Conservation (phyloP, 2,888 invertebrate genomes). For the Euzophera pinguis region DNA sequence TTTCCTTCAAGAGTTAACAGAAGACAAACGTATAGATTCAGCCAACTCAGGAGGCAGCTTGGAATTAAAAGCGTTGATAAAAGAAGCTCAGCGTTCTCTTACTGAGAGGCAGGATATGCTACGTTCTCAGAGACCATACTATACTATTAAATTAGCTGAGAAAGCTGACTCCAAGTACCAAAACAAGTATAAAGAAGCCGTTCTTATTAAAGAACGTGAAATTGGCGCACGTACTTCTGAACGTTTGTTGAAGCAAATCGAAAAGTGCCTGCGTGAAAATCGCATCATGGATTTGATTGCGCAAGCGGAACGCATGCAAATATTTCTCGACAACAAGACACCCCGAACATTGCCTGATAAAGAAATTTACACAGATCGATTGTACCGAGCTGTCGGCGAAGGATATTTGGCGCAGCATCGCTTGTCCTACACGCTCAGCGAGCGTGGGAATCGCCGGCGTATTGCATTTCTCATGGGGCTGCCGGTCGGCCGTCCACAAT, state of each 20-base stretch:
- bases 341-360: constrained; percentile 65
- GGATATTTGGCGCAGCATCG: constrained; percentile 64
- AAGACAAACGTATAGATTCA: constrained; percentile 56
- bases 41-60: constrained; percentile 58
- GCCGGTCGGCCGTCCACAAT: constrained; percentile 58
- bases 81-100: constrained; percentile 57
- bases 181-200: constrained; percentile 54
- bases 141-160: constrained; percentile 63
- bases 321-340: constrained; percentile 62
- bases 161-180: constrained; percentile 64
- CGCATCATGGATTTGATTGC: constrained; percentile 62
- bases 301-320: constrained; percentile 69
- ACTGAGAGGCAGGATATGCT: constrained; percentile 67
- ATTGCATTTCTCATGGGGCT: constrained; percentile 71
- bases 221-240: constrained; percentile 61
- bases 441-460: constrained; percentile 65
- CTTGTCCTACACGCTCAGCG: constrained; percentile 64
- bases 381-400: constrained; percentile 67
- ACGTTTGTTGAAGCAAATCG: constrained; percentile 52
- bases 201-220: constrained; percentile 57
- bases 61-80: constrained; percentile 42
- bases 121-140: constrained; percentile 65
- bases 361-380: constrained; percentile 58
- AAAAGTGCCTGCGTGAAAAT: constrained; percentile 51
- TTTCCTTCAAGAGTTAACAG: constrained; percentile 54